Percentiles rank a stretch among this genome's conserved stretches.
phyloP scores from a whole-genome alignment of 2,113 vertebrate species.

The Dipodomys ordii region DNA sequence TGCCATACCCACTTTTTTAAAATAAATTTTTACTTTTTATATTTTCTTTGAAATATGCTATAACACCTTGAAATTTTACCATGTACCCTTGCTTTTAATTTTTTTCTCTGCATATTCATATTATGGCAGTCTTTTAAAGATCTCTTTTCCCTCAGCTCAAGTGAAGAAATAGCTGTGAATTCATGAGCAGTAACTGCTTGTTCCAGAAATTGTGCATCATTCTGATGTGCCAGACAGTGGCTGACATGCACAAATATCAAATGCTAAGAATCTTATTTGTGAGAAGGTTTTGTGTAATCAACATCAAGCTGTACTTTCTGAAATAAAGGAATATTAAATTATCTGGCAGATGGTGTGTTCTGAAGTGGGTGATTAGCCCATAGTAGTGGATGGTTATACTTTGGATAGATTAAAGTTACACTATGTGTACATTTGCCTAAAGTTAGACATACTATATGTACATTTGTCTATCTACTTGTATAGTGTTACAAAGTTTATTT shows the following conservation, averaged over 20 bases:
- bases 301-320: slow-evolving; percentile 72
- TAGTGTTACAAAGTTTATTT: slow-evolving; percentile 10
- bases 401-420: background rate
- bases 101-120: slow-evolving; percentile 76
- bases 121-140: slow-evolving; percentile 60
- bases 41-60: slow-evolving; percentile 62
- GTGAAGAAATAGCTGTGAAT: slow-evolving; percentile 75
- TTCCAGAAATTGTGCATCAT: slow-evolving; percentile 71
- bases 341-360: slow-evolving; percentile 62
- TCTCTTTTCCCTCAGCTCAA: slow-evolving; percentile 62
- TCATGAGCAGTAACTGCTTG: slow-evolving; percentile 68
- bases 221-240: slow-evolving; percentile 80
- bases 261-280: slow-evolving; percentile 73
- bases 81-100: slow-evolving; percentile 57
- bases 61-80: slow-evolving; percentile 35
- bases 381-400: background rate
- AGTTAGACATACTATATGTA: background rate
- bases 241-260: slow-evolving; percentile 76
- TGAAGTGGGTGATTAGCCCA: slow-evolving; percentile 16
- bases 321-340: slow-evolving; percentile 69
- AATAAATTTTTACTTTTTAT: slow-evolving; percentile 52
- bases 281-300: slow-evolving; percentile 68
- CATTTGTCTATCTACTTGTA: slow-evolving; percentile 22
- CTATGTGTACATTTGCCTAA: background rate
- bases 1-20: background rate